Conservation (phyloP, 2,888 invertebrate genomes). For the Lasioglossum zephyrum region DNA sequence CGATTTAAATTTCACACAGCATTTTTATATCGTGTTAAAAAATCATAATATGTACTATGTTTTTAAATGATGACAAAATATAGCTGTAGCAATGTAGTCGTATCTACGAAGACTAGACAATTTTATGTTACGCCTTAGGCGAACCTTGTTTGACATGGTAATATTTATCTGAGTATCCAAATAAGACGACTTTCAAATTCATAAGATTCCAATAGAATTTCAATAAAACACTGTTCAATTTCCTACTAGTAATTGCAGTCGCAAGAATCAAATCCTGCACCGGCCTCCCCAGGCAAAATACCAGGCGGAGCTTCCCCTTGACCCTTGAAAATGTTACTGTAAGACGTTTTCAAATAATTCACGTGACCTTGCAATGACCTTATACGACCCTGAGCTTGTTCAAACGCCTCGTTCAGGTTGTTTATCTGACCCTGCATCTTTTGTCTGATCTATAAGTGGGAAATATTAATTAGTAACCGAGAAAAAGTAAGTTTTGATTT, state of each 20-base stretch:
- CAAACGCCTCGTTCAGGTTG: conserved; percentile 88
- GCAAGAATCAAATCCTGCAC: conserved; percentile 79
- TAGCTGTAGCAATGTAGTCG: not conserved
- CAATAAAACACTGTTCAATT: conserved; percentile 39
- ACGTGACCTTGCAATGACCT: conserved; percentile 88
- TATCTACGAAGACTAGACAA: conserved; percentile 21
- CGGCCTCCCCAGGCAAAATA: conserved; percentile 65
- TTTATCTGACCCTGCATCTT: conserved; percentile 89
- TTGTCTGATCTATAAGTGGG: conserved; percentile 86
- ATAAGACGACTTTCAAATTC: conserved; percentile 7
- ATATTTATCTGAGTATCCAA: conserved; percentile 19
- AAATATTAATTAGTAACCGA: not conserved
- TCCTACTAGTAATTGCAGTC: conserved; percentile 78
- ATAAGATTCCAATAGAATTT: conserved; percentile 48
- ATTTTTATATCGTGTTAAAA: conserved; percentile 25
- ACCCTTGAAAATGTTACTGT: conserved; percentile 79
- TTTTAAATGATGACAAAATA: conserved; percentile 14
- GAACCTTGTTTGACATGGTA: conserved; percentile 15
- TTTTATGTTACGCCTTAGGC: conserved; percentile 31
- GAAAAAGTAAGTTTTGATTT: not conserved
- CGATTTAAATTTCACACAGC: conserved; percentile 29
- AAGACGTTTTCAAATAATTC: conserved; percentile 86
- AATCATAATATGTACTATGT: conserved; percentile 34
- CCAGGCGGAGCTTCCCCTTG: conserved; percentile 72
- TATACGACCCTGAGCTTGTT: conserved; percentile 88